phyloP scores from a whole-genome alignment of 2,113 vertebrate species.

The Sebastes schlegelii region DNA sequence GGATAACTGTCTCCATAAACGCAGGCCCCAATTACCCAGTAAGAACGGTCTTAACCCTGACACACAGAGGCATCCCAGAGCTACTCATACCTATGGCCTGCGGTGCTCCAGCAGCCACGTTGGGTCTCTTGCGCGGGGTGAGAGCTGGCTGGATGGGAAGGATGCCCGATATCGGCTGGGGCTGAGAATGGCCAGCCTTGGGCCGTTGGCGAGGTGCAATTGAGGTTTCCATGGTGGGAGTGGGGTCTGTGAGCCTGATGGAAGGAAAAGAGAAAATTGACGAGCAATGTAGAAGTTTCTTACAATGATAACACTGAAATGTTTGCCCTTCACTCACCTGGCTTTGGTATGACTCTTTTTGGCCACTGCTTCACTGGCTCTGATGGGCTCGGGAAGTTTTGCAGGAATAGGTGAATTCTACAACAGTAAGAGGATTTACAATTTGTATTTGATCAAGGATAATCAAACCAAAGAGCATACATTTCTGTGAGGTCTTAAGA shows the following conservation, averaged over 20 bases:
- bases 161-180: conserved; percentile 93
- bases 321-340: conserved; percentile 84
- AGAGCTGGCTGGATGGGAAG: conserved; percentile 95
- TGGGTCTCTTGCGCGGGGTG: conserved; percentile 94
- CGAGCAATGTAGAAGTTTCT: not conserved
- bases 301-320: not conserved
- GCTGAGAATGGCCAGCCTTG: conserved; percentile 94
- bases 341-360: conserved; percentile 98
- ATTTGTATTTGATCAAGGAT: not conserved
- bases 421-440: conserved; percentile 38
- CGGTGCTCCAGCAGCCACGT: conserved; percentile 75
- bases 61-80: conserved; percentile 3
- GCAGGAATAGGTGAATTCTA: conserved; percentile 92
- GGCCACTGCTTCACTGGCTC: conserved; percentile 96
- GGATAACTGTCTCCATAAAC: not conserved
- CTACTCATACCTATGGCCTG: conserved; percentile 83
- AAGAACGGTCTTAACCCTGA: not conserved
- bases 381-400: conserved; percentile 96
- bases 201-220: conserved; percentile 97
- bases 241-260: conserved; percentile 92
- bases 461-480: conserved; percentile 1
- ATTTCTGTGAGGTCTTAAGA: not conserved
- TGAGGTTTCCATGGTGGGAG: conserved; percentile 95
- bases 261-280: not conserved
- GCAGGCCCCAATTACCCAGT: not conserved